These are phyloP conservation scores for Myopa testacea DNA, from an alignment of 2,888 invertebrate genomes.

Conservation along the genomic window DNA sequence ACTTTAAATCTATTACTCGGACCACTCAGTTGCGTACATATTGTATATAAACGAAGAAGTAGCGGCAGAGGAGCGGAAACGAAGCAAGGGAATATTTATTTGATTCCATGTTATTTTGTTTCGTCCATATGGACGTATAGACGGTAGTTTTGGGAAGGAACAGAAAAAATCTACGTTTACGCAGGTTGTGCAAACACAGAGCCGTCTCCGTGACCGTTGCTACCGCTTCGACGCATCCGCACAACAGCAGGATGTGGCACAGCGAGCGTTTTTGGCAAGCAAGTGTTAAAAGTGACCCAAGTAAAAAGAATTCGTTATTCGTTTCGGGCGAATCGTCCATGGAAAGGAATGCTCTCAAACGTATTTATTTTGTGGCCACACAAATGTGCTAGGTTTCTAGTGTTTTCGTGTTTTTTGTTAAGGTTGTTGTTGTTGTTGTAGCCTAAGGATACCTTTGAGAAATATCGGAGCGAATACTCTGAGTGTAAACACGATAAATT, in stretches of 20 bases:
- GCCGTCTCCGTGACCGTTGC: constrained; percentile 12
- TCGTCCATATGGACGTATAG: no score
- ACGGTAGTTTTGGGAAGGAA: neutral
- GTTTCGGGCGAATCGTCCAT: neutral
- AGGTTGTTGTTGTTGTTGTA: no score
- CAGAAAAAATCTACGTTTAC: constrained; percentile 49
- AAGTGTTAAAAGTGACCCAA: constrained; percentile 42
- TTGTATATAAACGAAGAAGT: no score
- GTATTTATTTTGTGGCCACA: constrained; percentile 41
- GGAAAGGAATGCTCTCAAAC: constrained; percentile 44
- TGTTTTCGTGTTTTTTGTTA: no score
- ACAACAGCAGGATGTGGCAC: neutral
- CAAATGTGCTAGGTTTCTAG: constrained; percentile 33
- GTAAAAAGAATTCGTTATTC: constrained; percentile 29
- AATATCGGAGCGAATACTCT: neutral
- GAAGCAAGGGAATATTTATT: no score
- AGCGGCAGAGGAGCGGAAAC: no score
- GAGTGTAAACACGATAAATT: no score
- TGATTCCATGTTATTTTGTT: no score
- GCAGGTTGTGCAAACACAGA: constrained; percentile 58
- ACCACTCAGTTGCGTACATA: no score
- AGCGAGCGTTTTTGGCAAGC: constrained; percentile 2
- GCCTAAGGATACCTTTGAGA: neutral
- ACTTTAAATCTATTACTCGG: no score
- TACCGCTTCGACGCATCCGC: neutral